Conservation (phyloP, 2,888 invertebrate genomes). For the Acanthosoma haemorrhoidale region DNA sequence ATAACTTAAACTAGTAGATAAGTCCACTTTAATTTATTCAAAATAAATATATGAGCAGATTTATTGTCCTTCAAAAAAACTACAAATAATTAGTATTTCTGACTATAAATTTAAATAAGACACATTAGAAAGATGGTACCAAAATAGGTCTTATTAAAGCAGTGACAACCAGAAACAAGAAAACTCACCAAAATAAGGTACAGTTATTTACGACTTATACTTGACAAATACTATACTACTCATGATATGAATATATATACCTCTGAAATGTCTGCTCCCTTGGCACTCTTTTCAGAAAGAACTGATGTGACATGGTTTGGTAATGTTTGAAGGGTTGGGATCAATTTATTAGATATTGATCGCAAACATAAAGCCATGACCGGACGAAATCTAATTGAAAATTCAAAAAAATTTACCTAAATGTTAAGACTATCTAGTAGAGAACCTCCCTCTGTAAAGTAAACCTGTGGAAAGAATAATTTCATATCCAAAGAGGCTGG, state of each 20-base stretch:
- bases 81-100: too few relatives aligned
- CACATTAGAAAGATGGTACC: too few relatives aligned
- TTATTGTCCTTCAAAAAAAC: too few relatives aligned
- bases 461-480: slow-evolving; percentile 15
- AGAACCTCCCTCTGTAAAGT: background rate
- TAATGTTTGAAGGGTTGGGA: slow-evolving; percentile 53
- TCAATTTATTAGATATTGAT: slow-evolving; percentile 53
- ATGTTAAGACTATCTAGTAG: background rate
- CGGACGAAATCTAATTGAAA: background rate
- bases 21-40: too few relatives aligned
- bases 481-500: background rate
- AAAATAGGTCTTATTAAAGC: too few relatives aligned
- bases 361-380: slow-evolving; percentile 51
- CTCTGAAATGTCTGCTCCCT: background rate
- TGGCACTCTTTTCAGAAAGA: background rate
- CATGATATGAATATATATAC: background rate
- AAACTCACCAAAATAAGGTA: too few relatives aligned
- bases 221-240: background rate
- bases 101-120: too few relatives aligned
- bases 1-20: too few relatives aligned
- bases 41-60: too few relatives aligned
- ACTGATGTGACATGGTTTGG: slow-evolving; percentile 44
- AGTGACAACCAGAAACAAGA: too few relatives aligned
- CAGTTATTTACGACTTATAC: too few relatives aligned
- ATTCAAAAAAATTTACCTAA: background rate